Conservation (phyloP, 2,888 invertebrate genomes). For the Catonia carolina region DNA sequence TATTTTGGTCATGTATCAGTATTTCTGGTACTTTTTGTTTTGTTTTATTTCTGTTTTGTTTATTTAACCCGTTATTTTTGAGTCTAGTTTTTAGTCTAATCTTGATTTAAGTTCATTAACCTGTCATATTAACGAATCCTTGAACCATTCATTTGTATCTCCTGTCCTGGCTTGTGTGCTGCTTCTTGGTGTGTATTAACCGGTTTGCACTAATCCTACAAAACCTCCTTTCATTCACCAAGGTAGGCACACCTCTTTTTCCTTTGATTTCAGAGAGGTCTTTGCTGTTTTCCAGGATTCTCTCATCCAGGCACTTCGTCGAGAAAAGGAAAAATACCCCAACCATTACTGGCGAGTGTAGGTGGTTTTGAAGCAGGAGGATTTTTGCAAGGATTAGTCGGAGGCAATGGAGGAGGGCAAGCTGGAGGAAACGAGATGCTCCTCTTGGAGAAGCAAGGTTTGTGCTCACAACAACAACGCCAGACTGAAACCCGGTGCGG, state of each 20-base stretch:
- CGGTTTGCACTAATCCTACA: constrained; percentile 27
- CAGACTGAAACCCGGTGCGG: constrained; percentile 51
- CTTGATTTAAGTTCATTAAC: no score
- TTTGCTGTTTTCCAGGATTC: constrained; percentile 81
- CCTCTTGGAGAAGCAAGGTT: constrained; percentile 67
- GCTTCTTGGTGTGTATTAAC: constrained; percentile 23
- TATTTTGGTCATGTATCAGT: no score
- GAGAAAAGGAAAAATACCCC: constrained; percentile 69
- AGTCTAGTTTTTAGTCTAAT: no score
- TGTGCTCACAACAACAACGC: constrained; percentile 67
- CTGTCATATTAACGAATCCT: no score
- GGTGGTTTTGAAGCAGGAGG: constrained; percentile 38
- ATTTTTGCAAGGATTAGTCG: constrained; percentile 42
- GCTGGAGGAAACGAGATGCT: constrained; percentile 57
- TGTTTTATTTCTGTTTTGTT: no score
- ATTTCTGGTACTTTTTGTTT: no score
- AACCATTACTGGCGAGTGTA: constrained; percentile 65
- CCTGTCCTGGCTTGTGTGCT: not conserved
- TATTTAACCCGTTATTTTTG: no score
- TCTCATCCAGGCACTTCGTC: constrained; percentile 67
- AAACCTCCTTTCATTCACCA: constrained; percentile 20
- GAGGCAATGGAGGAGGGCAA: constrained; percentile 42
- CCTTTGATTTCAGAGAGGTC: constrained; percentile 66
- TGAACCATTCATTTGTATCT: no score
- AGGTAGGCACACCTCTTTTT: constrained; percentile 38